Evolutionary conservation across 2,113 vertebrate species (phyloP), one percentile per base, ranked within the genome.

Genomic region (Galeopterus variegatus): DNA sequence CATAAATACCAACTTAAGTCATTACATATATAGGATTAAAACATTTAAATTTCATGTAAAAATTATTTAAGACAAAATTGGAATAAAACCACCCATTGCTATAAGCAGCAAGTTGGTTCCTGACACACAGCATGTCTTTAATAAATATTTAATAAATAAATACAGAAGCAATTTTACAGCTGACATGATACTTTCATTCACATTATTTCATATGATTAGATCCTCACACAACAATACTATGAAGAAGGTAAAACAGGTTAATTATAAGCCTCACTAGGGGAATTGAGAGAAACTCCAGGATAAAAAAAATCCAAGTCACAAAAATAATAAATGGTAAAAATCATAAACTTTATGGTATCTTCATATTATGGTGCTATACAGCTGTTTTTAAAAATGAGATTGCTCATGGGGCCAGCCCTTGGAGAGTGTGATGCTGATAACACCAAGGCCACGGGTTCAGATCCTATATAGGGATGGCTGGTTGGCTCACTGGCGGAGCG

Each of bases 11-110:
- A 93, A 52, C 36, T 41, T 75, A 93, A 31, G 64, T 94, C 70
- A 91, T 23, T 85, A 81, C 23, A 91, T n/a, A 62, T 28, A 23
- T 36, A 93, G 60, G 2, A 88, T 70, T 83, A 95, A 79, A 89
- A 64, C 52, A 92, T 41, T 69, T 93, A 90, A 23, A 36, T 70
- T 96, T 96, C 31, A 87, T 28, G 36, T 73, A 88, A 54, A 96
- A 97, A 88, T 48, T 87, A 2, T 76, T 87, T 80, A 90, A 94
- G 14, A 95, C 31, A 92, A 97, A 93, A 90, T 5, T 81, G 31
- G 26, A 96, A 93, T 72, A 58, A 91, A 86, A 81, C 31, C 69
- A 97, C 28, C 48, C 28, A 92, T 0, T 84, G 12, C 17, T 81
- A 69, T 54, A 93, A 95, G 45, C 31, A 88, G 85, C 19, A 52